These are phyloP conservation scores for Ypsolopha scabrella DNA, from an alignment of 2,888 invertebrate species.

Conservation along the genomic window DNA sequence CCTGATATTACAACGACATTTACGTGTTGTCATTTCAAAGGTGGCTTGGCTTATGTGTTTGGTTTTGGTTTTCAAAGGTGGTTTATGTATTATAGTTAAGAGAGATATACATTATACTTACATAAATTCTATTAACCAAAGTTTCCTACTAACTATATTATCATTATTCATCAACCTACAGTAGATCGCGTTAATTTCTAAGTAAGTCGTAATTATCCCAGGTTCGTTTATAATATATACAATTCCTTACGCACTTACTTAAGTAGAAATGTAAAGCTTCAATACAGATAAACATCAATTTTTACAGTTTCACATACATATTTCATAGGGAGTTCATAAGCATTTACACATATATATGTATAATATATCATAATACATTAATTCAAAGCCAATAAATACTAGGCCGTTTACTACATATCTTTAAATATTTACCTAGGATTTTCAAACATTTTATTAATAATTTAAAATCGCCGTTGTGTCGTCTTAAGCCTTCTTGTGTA, in stretches of 20 bases:
- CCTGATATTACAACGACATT: too few species aligned
- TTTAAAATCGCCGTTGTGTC: neutral
- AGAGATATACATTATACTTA: neutral
- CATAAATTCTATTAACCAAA: neutral
- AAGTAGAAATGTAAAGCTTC: neutral
- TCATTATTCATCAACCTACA: neutral
- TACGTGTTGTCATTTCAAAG: too few species aligned
- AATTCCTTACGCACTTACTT: slow-evolving; percentile 30
- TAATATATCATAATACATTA: too few species aligned
- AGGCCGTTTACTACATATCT: neutral
- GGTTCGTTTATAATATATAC: slow-evolving; percentile 53
- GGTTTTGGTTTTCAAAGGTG: neutral
- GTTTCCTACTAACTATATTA: neutral
- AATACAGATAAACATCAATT: slow-evolving; percentile 19
- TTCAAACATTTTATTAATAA: neutral
- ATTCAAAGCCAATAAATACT: too few species aligned
- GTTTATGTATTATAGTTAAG: neutral
- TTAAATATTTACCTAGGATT: neutral
- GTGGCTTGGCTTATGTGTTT: too few species aligned
- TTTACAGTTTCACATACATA: slow-evolving; percentile 55
- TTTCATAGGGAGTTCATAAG: neutral
- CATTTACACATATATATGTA: too few species aligned
- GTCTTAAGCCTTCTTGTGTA: too few species aligned
- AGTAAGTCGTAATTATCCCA: slow-evolving; percentile 69
- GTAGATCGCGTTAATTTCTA: slow-evolving; percentile 22